Evolutionary conservation across 2,797 vertebrate species (phyloP), one percentile per base, ranked within the genome.

Genomic region (Sciurus vulgaris): DNA sequence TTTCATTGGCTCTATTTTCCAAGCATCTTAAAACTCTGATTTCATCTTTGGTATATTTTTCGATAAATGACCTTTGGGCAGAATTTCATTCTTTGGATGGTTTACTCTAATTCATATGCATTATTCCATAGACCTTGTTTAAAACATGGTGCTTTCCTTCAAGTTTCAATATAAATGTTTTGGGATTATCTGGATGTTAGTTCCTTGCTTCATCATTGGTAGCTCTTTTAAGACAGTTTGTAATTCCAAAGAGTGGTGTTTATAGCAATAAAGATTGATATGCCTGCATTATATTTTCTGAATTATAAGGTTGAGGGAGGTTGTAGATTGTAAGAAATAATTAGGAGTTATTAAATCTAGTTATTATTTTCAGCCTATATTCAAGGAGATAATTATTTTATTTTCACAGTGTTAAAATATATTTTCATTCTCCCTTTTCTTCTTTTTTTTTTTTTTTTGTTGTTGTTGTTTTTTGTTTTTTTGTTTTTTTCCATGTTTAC

Each of bases 261-360:
- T 83, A 93, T 17, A 92, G 59, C 88, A 96, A 96, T 96, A 95
- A 96, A 98, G 35, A 87, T 78, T 84, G 28, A 56, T 72, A 85
- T 56, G 84, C 56, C 15, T 96, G 63, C 26, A 78, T 91, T 91
- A 93, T 91, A 78, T 78, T 85, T 78, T 83, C 69, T 90, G 73
- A 94, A 88, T 90, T 88, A 10, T 51, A 90, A 69, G 35, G 18
- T 22, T 41, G 51, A 72, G 13, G 26, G 17, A 74, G 47, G 5
- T 74, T 79, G 87, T 73, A 93, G 67, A 73, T 30, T 89, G 3
- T 79, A 93, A 96, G 33, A 73, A 81, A 79, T 81, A 81, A 84
- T 72, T 89, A 63, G 17, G 65, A 67, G 22, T 84, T 76, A 78
- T 47, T 24, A 63, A 87, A 59, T 87, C 61, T 61, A 88, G 54